Base-by-base conservation (phyloP, 2,888 invertebrate genomes). In the Saturnia pavonia region DNA sequence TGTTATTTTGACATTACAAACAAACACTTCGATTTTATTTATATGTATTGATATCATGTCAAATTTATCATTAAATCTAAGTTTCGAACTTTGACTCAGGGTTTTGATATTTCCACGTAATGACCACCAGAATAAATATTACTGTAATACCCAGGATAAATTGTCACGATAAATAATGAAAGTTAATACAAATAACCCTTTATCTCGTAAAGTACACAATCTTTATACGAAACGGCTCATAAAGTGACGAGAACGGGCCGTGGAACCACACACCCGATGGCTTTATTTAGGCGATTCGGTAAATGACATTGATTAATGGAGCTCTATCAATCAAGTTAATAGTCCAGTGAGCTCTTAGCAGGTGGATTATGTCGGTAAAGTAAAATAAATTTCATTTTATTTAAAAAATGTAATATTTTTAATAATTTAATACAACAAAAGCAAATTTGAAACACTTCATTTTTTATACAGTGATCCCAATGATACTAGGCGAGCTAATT, bases 271-370 rank as follows among this genome's bases (percentile, higher is more conserved):
- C 70, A 69, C 71, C 73, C 74, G 73, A 77, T 72, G 75, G 77
- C 78, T 79, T 79, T 77, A 80, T 82, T 83, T 81, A 75, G 80
- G 76, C 73, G 79, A 82, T 80, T 80, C 79, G 80, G 80, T 79
- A 80, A 80, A 80, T 80, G 85, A 85, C 85, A 76, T 82, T 87
- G 86, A 86, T 83, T 80, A 82, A 87, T 85, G 84, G 80, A 80
- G 78, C 80, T 85, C 85, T 82, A 88, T 88, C 88, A 87, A 88
- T 88, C 85, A 86, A 80, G 79, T 76, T 70, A 78, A 80, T 81
- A 83, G 80, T 80, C 75, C 75, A 76, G 76, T 79, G 79, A 79
- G 84, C 82, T 82, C 81, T 80, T 80, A 80, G 79, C 83, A 83
- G 82, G 81, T 82, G 80, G 74, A 74, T 57, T 67, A 54, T 57